Evolutionary conservation across 1,140 invertebrate genomes (phyloP), one percentile per base, ranked within the genome.

Genomic region (Diprion similis): DNA sequence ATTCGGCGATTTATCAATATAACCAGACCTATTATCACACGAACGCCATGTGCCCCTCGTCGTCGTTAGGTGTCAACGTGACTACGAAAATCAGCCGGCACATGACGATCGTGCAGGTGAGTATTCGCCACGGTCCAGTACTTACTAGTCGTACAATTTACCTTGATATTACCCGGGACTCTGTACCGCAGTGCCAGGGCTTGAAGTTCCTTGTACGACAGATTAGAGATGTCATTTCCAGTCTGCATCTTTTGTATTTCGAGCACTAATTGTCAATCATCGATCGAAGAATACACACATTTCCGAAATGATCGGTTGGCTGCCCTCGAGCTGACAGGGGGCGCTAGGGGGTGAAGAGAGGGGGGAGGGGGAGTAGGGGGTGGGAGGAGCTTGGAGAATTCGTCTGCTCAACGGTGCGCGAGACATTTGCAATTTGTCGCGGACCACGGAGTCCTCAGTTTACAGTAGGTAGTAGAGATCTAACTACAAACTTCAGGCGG

Each of bases 121-220:
- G 24, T 37, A 37, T 37, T 37, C 24, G 24, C 24, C 2, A 37
- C 24, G 6, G 24, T 37, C 2, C 6, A 37, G 24, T 37, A 37
- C 24, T 37, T 37, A 37, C 24, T 37, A 37, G 24, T 37, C 24
- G 24, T 37, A 37, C 24, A 37, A 71, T 46, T 83, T 81, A 85
- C 84, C 84, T 85, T 86, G 66, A 86, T 85, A 76, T 86, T 86
- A 59, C 83, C 82, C 24, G 84, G 84, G 19, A 86, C 78, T 13
- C 74, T 79, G 45, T 86, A 81, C 71, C 75, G 75, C 9, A 80
- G 66, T 64, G 85, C 85, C 46, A 86, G 73, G 1, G 81, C 80
- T 77, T 86, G 85, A 37, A 86, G 78, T 72, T 86, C 81, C 69
- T 84, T 85, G 76, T 86, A 86, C 48, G 84, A 83, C 51, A 86